These are phyloP conservation scores for Todiramphus saurophagus DNA, from an alignment of 2,113 vertebrate species.

Conservation along the genomic window DNA sequence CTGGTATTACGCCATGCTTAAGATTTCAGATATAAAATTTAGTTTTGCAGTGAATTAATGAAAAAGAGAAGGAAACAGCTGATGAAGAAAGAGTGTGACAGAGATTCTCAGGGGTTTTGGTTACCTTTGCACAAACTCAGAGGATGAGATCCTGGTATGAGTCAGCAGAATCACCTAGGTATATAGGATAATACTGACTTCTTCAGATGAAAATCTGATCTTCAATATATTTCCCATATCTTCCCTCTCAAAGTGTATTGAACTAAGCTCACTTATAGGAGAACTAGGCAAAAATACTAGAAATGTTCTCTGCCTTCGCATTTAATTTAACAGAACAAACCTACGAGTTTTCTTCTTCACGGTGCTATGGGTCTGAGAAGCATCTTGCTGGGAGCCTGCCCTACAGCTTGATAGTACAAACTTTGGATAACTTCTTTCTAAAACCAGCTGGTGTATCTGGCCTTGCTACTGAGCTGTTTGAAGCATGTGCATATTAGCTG, in stretches of 20 bases:
- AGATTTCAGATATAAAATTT: not conserved
- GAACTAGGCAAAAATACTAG: not conserved
- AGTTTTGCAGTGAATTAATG: not conserved
- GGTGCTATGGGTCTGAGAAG: not conserved
- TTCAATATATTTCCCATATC: not conserved
- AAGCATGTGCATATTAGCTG: not conserved
- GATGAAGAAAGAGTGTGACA: not conserved
- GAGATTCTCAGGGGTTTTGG: not conserved
- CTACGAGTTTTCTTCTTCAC: not conserved
- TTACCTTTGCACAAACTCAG: not conserved
- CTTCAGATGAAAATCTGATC: not conserved
- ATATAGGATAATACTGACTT: not conserved
- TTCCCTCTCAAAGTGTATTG: not conserved
- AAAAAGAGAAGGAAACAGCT: not conserved
- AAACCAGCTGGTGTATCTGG: not conserved
- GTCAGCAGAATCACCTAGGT: not conserved
- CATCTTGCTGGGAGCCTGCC: not conserved
- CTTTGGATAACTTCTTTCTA: not conserved
- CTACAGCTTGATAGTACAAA: not conserved
- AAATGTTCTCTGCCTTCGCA: not conserved
- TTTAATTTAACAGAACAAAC: not conserved
- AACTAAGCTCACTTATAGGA: not conserved
- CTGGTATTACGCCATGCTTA: not conserved
- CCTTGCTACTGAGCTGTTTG: not conserved
- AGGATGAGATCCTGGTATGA: not conserved